Evolutionary conservation across 2,797 vertebrate genomes (phyloP).

Genomic region (Tokudaia muenninki): DNA sequence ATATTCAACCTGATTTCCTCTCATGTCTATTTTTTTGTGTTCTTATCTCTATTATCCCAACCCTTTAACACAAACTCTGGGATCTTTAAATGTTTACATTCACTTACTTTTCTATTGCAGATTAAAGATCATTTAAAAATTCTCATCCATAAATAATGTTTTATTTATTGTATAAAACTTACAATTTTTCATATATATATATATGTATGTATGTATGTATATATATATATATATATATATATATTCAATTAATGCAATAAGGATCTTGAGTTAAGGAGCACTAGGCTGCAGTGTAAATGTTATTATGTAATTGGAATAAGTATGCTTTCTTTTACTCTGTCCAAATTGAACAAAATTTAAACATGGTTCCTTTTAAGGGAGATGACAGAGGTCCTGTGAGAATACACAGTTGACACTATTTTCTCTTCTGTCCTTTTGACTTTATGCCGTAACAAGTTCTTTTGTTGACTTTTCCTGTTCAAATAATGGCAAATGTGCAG

Average conservation of each 20-base stretch:
- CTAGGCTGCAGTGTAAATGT: background rate
- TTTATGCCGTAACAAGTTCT: background rate
- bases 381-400: background rate
- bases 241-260: background rate
- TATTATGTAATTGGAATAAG: background rate
- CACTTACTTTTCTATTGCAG: background rate
- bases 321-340: background rate
- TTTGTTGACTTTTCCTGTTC: conserved; percentile 18
- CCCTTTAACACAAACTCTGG: background rate
- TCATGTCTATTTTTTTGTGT: background rate
- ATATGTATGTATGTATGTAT: too few relatives aligned
- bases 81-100: background rate
- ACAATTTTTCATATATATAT: conserved; percentile 11
- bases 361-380: background rate
- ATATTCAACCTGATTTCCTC: too few relatives aligned
- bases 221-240: background rate
- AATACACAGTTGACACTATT: background rate
- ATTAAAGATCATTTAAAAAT: background rate
- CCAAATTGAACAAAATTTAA: background rate
- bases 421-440: background rate
- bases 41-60: background rate
- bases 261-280: background rate
- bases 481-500: background rate
- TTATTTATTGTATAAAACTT: background rate
- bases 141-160: background rate